Conservation (phyloP, 1,140 invertebrate genomes). For the Dreissena rostriformis region DNA sequence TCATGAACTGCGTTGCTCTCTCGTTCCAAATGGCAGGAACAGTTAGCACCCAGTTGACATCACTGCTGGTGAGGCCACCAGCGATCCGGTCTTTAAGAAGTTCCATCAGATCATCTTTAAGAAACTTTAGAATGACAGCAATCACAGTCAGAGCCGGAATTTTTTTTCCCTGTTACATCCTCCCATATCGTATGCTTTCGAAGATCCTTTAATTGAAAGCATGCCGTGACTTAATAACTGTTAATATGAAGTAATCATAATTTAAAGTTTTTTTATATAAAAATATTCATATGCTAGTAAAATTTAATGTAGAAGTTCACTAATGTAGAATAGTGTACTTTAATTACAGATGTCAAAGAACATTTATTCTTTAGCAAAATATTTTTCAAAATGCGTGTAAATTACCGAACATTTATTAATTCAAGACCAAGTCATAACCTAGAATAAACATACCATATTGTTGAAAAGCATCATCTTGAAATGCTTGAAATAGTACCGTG, state of each 20-base stretch:
- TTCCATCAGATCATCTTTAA: conserved; percentile 17
- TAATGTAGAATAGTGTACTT: too few species aligned
- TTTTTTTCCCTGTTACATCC: background rate
- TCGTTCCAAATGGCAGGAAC: conserved; percentile 23
- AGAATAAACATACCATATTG: background rate
- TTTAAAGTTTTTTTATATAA: too few species aligned
- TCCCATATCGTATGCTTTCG: background rate
- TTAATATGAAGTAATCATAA: too few species aligned
- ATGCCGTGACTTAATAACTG: too few species aligned
- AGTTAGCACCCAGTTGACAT: conserved; percentile 1
- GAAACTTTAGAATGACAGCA: background rate
- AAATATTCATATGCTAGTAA: too few species aligned
- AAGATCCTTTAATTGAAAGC: background rate
- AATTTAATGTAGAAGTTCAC: too few species aligned
- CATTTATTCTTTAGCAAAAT: too few species aligned
- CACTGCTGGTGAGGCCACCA: background rate
- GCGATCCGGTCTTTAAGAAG: background rate
- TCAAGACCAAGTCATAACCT: background rate
- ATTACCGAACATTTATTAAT: background rate
- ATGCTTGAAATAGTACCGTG: background rate
- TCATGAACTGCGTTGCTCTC: conserved; percentile 16
- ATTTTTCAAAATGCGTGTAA: too few species aligned
- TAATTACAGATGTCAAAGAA: too few species aligned
- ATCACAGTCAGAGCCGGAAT: conserved; percentile 22
- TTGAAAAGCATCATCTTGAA: background rate